phyloP scores from a whole-genome alignment of 2,797 vertebrate genomes.

The Artibeus lituratus region DNA sequence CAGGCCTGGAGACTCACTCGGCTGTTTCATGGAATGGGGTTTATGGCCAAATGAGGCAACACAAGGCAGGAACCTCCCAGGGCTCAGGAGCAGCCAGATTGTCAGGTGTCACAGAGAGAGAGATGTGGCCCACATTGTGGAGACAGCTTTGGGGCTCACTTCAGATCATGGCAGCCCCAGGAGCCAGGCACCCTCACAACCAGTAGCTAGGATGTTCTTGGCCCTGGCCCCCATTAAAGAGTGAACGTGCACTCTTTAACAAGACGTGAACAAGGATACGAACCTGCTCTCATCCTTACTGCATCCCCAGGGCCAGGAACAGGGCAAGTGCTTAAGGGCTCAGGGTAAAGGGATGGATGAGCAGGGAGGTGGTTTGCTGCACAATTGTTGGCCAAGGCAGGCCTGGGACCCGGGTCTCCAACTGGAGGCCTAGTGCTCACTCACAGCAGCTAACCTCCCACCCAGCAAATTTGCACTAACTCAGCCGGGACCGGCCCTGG shows the following conservation, averaged over 20 bases:
- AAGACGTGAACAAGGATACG: accelerated
- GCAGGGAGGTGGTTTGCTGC: background rate
- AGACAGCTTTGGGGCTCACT: too few species aligned
- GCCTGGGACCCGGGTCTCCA: background rate
- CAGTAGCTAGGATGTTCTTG: background rate
- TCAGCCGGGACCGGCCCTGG: background rate
- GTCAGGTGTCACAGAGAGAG: background rate
- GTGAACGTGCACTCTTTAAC: accelerated
- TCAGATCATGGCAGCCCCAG: accelerated
- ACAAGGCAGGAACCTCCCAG: background rate
- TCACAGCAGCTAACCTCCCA: background rate
- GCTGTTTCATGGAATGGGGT: slow-evolving; percentile 13
- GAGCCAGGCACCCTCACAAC: background rate
- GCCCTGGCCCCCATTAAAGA: background rate
- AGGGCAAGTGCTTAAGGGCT: background rate
- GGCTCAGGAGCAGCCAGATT: background rate
- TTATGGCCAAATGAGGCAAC: background rate
- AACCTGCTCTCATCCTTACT: background rate
- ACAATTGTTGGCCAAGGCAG: background rate
- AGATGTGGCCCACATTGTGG: background rate
- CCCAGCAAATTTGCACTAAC: accelerated
- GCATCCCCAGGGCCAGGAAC: too few species aligned
- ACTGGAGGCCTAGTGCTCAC: background rate
- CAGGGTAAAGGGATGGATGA: background rate
- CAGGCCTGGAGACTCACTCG: background rate